Conservation (phyloP, 2,113 vertebrate species). For the Turdus rufiventris region DNA sequence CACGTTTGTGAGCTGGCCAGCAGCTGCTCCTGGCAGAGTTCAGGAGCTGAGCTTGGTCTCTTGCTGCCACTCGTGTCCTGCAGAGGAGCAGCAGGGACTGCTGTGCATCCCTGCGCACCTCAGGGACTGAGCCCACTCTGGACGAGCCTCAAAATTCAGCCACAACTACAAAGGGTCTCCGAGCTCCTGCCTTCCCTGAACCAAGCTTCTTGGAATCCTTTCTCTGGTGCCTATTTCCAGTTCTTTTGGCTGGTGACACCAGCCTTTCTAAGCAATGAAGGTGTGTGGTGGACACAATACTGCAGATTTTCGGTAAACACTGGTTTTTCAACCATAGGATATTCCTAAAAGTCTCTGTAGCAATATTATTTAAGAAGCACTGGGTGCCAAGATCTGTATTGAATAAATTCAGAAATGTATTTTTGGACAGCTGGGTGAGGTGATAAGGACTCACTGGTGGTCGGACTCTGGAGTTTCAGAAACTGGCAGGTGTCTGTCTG, state of each 20-base stretch:
- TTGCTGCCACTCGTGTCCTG: conserved; percentile 9
- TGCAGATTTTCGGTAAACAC: not conserved
- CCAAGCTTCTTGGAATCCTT: not conserved
- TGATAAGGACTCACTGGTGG: not conserved
- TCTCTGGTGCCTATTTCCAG: not conserved
- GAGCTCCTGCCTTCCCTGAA: not conserved
- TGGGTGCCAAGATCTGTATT: not conserved
- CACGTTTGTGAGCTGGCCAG: not conserved
- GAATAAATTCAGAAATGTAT: not conserved
- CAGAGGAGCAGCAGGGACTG: conserved; percentile 26
- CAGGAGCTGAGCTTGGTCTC: conserved; percentile 35
- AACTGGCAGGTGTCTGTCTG: not conserved
- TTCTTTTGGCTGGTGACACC: not conserved
- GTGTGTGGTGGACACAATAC: not conserved
- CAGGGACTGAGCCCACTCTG: conserved; percentile 2
- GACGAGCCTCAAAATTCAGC: not conserved
- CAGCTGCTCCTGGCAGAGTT: conserved; percentile 58
- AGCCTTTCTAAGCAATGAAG: not conserved
- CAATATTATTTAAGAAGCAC: not conserved
- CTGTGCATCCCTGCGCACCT: not conserved
- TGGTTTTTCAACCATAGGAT: not conserved
- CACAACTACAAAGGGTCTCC: not conserved
- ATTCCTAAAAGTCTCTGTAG: not conserved
- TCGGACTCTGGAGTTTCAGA: not conserved
- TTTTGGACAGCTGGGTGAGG: not conserved